Conservation (phyloP, 2,888 invertebrate species). For the Acutogordius australiensis region DNA sequence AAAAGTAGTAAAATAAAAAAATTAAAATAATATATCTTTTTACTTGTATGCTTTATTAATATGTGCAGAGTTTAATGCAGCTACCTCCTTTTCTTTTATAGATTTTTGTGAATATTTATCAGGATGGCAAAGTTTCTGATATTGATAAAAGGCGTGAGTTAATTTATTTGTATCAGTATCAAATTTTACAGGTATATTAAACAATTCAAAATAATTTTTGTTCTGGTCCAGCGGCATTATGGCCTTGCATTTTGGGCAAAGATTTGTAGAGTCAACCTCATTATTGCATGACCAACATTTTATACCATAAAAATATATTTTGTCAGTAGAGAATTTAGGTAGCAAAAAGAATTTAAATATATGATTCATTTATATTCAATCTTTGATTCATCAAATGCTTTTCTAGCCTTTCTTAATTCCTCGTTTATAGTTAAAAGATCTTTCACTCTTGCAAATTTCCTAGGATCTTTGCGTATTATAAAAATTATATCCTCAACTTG, state of each 20-base stretch:
- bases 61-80: neutral
- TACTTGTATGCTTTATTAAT: constrained; percentile 5
- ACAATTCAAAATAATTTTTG: constrained; percentile 3
- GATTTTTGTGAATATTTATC: constrained; percentile 9
- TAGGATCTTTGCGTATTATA: constrained; percentile 65
- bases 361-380: constrained; percentile 32
- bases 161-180: neutral
- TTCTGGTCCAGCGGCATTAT: neutral
- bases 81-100: neutral
- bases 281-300: constrained; percentile 3
- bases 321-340: too few species aligned
- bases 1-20: too few species aligned
- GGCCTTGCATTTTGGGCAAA: neutral
- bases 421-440: constrained; percentile 91
- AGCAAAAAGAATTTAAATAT: too few species aligned
- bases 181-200: neutral
- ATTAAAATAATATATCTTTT: too few species aligned
- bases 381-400: constrained; percentile 95
- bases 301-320: too few species aligned
- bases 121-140: neutral
- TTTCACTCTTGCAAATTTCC: constrained; percentile 87
- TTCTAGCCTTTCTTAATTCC: constrained; percentile 83
- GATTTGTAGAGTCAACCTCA: neutral
- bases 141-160: neutral
- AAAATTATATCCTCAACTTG: constrained; percentile 92